Evolutionary conservation across 2,888 invertebrate species (phyloP).

Genomic region (Rhamnusium bicolor): DNA sequence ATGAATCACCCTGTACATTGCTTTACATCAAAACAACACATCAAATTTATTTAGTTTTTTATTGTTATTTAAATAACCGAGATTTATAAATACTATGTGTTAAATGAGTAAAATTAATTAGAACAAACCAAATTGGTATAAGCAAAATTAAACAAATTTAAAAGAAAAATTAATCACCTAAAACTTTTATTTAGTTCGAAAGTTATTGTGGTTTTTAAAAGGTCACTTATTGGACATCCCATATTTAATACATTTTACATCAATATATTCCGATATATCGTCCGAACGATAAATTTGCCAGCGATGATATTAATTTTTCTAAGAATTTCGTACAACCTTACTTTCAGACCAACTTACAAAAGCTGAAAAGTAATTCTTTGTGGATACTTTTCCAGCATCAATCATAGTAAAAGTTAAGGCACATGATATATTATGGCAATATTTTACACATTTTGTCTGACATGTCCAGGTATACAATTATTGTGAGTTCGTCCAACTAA

Average conservation of each 20-base stretch:
- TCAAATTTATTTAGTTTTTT: too few relatives aligned
- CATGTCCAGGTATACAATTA: conserved; percentile 25
- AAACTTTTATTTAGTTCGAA: too few relatives aligned
- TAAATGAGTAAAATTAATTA: too few relatives aligned
- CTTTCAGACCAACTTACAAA: conserved; percentile 1
- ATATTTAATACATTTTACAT: not conserved
- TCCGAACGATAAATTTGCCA: not conserved
- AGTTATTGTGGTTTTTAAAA: too few relatives aligned
- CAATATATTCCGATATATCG: not conserved
- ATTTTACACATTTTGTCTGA: not conserved
- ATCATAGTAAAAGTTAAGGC: conserved; percentile 33
- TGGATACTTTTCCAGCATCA: conserved; percentile 24
- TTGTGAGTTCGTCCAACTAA: not conserved
- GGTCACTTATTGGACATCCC: too few relatives aligned
- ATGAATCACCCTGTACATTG: too few relatives aligned
- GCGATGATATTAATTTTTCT: not conserved
- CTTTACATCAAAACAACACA: too few relatives aligned
- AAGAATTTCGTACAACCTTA: not conserved
- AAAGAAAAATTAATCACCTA: too few relatives aligned
- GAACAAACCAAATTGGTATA: too few relatives aligned
- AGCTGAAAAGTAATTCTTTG: conserved; percentile 29
- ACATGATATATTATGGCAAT: conserved; percentile 25
- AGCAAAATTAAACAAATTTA: too few relatives aligned
- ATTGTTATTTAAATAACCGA: too few relatives aligned
- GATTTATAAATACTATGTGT: too few relatives aligned